Evolutionary conservation across 1,140 invertebrate genomes (phyloP), one percentile per base, ranked within the genome.

Genomic region (Drosophila bifasciata): DNA sequence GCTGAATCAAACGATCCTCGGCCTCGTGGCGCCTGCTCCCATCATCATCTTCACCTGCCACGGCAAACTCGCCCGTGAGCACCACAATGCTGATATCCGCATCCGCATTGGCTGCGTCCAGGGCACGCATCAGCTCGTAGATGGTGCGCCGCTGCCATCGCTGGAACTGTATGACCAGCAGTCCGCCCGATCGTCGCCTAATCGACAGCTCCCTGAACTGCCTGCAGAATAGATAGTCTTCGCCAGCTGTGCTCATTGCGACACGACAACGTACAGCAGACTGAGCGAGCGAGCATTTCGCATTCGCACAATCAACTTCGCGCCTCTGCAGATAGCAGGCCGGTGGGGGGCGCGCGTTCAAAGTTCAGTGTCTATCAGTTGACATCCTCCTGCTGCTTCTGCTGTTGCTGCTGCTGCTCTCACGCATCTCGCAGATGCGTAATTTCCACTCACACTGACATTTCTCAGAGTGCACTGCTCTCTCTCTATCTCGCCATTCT

Each of bases 31-130:
- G 61, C 64, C 28, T 67, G 45, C 16, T 23, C 15, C 25, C n/a
- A n/a, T n/a, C n/a, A 58, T 21, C 16, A 28, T 73, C 74, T 91
- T 99, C 97, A 93, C 97, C 98, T 19, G 97, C 98, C 92, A 96
- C 97, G 61, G 95, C 95, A 86, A 95, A 99, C 90, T 93, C 92
- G 15, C 91, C 91, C 1, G 71, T 79, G 9, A 92, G 8, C 8
- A 74, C 76, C 1, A 91, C 50, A 15, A 90, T 21, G 21, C 66
- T 72, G 9, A 91, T 59, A 3, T 21, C 21, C 0, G 68, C 40
- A 11, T 90, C 78, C 16, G 28, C 50, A 8, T 57, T 66, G 58
- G 79, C 86, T 23, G 76, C 32, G 23, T 78, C 75, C 32, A 90
- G 32, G 3, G 62, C 72, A 11, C 80, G 69, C 36, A 90, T 63